These are phyloP conservation scores for Larimichthys crocea DNA, from an alignment of 2,113 vertebrate species.

Conservation along the genomic window DNA sequence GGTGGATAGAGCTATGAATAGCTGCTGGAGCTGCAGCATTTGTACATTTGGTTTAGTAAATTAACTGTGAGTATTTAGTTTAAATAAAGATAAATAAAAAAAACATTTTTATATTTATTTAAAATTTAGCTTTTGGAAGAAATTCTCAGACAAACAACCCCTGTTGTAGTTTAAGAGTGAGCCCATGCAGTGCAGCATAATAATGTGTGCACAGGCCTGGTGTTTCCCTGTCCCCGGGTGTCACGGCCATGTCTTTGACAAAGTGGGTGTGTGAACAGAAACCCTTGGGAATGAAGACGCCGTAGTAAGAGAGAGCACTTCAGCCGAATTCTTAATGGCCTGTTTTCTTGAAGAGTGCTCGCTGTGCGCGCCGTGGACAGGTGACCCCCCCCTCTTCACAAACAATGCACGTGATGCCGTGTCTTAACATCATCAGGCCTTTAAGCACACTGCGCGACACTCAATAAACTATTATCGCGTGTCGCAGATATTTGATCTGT, in stretches of 20 bases:
- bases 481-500: slow-evolving; percentile 67
- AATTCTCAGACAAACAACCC: slow-evolving; percentile 23
- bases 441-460: slow-evolving; percentile 33
- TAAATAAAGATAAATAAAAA: background rate
- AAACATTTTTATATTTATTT: background rate
- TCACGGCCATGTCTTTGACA: slow-evolving; percentile 73
- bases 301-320: slow-evolving; percentile 76
- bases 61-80: background rate
- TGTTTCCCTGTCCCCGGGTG: slow-evolving; percentile 58
- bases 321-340: slow-evolving; percentile 81
- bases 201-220: slow-evolving; percentile 47
- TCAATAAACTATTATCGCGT: slow-evolving; percentile 68
- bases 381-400: slow-evolving; percentile 78
- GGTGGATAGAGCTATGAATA: slow-evolving; percentile 20
- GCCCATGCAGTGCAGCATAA: slow-evolving; percentile 57
- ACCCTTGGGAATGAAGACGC: slow-evolving; percentile 64
- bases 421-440: slow-evolving; percentile 51
- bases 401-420: slow-evolving; percentile 56
- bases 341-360: slow-evolving; percentile 71
- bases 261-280: slow-evolving; percentile 69
- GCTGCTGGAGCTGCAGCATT: slow-evolving; percentile 14
- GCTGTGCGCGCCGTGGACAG: slow-evolving; percentile 58
- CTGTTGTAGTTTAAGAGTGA: slow-evolving; percentile 47
- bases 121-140: background rate
- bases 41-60: background rate